These are phyloP conservation scores for Globodera rostochiensis DNA, from an alignment of 1,140 invertebrate genomes.

Conservation along the genomic window DNA sequence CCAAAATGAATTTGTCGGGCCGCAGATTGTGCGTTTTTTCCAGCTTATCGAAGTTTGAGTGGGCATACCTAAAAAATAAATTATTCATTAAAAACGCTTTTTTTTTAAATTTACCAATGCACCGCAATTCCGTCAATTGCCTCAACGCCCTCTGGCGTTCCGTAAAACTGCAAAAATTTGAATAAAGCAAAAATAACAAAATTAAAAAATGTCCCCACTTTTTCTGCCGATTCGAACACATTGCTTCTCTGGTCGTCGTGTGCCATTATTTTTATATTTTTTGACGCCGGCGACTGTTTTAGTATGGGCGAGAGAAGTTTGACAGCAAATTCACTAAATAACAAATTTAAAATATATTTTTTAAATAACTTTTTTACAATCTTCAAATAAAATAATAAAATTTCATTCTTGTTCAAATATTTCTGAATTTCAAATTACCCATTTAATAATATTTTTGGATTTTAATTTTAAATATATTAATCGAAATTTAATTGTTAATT, in stretches of 20 bases:
- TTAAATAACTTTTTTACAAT: too few species aligned
- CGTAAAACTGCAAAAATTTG: slow-evolving; percentile 47
- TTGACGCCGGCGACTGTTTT: slow-evolving; percentile 29
- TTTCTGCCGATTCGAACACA: slow-evolving; percentile 73
- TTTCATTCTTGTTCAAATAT: too few species aligned
- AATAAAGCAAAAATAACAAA: not conserved
- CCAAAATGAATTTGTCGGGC: slow-evolving; percentile 77
- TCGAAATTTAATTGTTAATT: too few species aligned
- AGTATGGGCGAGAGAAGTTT: slow-evolving; percentile 44
- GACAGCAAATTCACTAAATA: slow-evolving; percentile 56
- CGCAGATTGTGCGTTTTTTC: slow-evolving; percentile 70
- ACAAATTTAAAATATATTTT: not conserved
- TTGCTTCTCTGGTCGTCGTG: slow-evolving; percentile 66
- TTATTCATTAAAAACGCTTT: too few species aligned
- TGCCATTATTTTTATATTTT: slow-evolving; percentile 56
- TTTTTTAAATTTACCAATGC: slow-evolving; percentile 16
- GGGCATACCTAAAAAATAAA: not conserved
- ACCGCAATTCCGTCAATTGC: not conserved
- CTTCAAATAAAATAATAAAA: too few species aligned
- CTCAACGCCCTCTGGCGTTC: not conserved
- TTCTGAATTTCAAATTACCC: too few species aligned
- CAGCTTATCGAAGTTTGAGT: slow-evolving; percentile 66
- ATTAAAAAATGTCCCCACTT: slow-evolving; percentile 25
- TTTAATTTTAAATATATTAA: not conserved
- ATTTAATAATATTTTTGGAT: slow-evolving; percentile 3